Percentiles rank a stretch among this genome's conserved stretches.
These are phyloP conservation scores for Gobius niger DNA, from an alignment of 2,113 vertebrate species.

Conservation along the genomic window DNA sequence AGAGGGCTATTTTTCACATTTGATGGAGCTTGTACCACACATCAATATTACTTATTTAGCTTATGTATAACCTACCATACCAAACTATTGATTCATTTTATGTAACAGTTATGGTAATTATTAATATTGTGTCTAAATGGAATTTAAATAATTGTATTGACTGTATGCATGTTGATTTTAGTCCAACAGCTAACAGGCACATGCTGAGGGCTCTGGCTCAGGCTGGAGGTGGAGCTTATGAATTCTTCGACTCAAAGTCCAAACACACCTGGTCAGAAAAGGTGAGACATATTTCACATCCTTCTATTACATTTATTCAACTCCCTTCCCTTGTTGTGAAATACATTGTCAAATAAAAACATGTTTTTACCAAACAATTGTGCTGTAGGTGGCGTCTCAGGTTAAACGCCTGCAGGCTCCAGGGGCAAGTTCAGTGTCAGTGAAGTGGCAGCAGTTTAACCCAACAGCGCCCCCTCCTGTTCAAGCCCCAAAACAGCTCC, in stretches of 20 bases:
- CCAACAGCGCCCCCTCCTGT: slow-evolving; percentile 54
- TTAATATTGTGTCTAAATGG: too few relatives aligned
- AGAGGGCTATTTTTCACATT: too few relatives aligned
- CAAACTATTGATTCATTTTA: too few relatives aligned
- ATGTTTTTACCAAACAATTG: not conserved
- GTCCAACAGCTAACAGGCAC: slow-evolving; percentile 84
- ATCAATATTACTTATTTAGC: too few relatives aligned
- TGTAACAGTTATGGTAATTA: too few relatives aligned
- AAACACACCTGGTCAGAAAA: slow-evolving; percentile 84
- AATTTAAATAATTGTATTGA: not conserved
- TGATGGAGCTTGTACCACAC: too few relatives aligned
- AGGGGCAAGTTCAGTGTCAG: slow-evolving; percentile 81
- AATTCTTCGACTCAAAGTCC: slow-evolving; percentile 84
- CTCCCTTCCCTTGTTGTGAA: too few relatives aligned
- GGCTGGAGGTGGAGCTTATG: slow-evolving; percentile 83
- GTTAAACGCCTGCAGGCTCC: slow-evolving; percentile 74
- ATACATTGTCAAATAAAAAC: too few relatives aligned
- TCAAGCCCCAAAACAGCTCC: slow-evolving; percentile 83
- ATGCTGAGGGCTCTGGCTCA: slow-evolving; percentile 84
- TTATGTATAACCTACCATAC: too few relatives aligned
- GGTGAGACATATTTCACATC: slow-evolving; percentile 61
- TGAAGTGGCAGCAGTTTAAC: slow-evolving; percentile 86
- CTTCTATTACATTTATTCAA: not conserved
- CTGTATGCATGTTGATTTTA: slow-evolving; percentile 45
- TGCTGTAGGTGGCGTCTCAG: slow-evolving; percentile 76